phyloP scores from a whole-genome alignment of 2,888 invertebrate species.

The Dione juno region DNA sequence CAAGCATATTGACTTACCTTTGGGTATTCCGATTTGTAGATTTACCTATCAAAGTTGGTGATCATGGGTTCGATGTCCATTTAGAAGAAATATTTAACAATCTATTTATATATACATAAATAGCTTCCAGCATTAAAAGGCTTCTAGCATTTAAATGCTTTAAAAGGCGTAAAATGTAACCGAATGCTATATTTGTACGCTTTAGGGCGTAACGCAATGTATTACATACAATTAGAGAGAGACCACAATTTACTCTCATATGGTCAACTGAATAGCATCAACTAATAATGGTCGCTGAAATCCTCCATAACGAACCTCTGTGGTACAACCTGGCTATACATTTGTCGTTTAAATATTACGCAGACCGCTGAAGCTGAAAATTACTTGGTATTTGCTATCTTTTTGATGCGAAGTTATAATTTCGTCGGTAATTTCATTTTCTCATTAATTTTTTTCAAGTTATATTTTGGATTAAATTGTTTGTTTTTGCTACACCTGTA shows the following conservation, averaged over 20 bases:
- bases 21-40: neutral
- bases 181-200: neutral
- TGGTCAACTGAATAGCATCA: slow-evolving; percentile 22
- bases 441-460: neutral
- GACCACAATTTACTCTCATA: slow-evolving; percentile 28
- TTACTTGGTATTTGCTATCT: slow-evolving; percentile 31
- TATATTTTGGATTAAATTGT: neutral
- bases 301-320: slow-evolving; percentile 33
- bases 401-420: slow-evolving; percentile 17
- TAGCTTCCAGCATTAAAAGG: too few species aligned
- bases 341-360: slow-evolving; percentile 31
- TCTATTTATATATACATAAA: neutral
- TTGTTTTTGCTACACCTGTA: neutral
- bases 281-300: slow-evolving; percentile 30
- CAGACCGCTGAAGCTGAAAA: slow-evolving; percentile 34
- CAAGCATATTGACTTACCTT: neutral
- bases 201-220: slow-evolving; percentile 1
- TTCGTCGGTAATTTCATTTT: slow-evolving; percentile 5
- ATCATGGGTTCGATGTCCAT: too few species aligned
- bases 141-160: too few species aligned
- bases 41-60: neutral
- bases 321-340: slow-evolving; percentile 27
- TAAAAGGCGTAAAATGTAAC: neutral
- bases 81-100: neutral
- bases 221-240: slow-evolving; percentile 20